Percentiles rank a stretch among this genome's conserved stretches.
These are phyloP conservation scores for Lamprotornis superbus DNA, from an alignment of 2,113 vertebrate genomes.

Conservation along the genomic window DNA sequence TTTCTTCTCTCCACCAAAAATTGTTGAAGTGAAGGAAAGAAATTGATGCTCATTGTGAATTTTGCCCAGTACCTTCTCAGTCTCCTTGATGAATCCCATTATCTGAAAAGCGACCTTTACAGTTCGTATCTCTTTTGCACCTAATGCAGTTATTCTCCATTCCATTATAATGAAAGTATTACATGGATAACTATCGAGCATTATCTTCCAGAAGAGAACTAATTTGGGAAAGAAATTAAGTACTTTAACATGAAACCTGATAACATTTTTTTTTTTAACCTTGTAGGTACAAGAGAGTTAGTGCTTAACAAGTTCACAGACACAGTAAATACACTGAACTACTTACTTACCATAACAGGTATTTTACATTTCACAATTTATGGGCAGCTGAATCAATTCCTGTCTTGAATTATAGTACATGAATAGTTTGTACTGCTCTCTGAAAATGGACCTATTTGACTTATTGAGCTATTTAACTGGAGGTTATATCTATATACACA, in stretches of 20 bases:
- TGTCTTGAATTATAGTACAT: constrained; percentile 26
- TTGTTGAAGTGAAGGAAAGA: constrained; percentile 3
- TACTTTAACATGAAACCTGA: constrained; percentile 47
- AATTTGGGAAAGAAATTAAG: constrained; percentile 70
- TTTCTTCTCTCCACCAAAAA: constrained; percentile 46
- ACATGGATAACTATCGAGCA: constrained; percentile 65
- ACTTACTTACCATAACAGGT: constrained; percentile 1
- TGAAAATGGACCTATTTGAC: neutral
- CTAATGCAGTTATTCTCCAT: constrained; percentile 69
- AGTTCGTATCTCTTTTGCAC: constrained; percentile 64
- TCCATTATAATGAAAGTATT: constrained; percentile 75
- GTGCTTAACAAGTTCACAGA: constrained; percentile 22
- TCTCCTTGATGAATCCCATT: constrained; percentile 72
- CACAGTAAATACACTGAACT: constrained; percentile 22
- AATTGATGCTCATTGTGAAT: constrained; percentile 61
- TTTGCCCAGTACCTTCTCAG: constrained; percentile 23
- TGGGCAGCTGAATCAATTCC: constrained; percentile 6
- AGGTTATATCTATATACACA: neutral
- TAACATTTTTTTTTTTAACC: constrained; percentile 37
- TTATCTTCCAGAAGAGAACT: constrained; percentile 69
- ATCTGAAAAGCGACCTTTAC: constrained; percentile 71
- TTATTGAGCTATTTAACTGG: neutral
- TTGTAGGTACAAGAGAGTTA: neutral
- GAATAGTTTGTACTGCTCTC: neutral
- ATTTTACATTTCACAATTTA: constrained; percentile 48